phyloP scores from a whole-genome alignment of 1,140 invertebrate species.

The Drosophila littoralis region DNA sequence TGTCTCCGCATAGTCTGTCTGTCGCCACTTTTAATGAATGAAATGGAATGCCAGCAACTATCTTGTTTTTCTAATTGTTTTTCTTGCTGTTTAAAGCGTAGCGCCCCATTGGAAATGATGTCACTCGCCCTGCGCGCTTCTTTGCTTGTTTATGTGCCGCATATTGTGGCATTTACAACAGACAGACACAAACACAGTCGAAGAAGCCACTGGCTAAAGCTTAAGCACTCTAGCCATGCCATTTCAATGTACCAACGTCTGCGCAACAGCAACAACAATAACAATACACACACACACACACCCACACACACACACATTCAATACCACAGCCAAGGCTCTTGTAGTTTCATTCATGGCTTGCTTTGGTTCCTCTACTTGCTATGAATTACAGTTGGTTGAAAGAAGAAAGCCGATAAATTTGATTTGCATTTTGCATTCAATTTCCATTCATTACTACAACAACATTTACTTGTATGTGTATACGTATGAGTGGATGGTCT shows the following conservation, averaged over 20 bases:
- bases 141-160: constrained; percentile 42
- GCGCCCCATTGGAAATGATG: constrained; percentile 70
- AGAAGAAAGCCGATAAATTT: constrained; percentile 13
- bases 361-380: constrained; percentile 33
- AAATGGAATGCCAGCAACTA: constrained; percentile 64
- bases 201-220: constrained; percentile 14
- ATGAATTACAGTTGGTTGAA: constrained; percentile 35
- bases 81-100: constrained; percentile 52
- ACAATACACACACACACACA: constrained; percentile 20
- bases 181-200: not conserved
- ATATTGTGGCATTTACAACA: constrained; percentile 35
- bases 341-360: constrained; percentile 76
- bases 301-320: constrained; percentile 20
- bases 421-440: constrained; percentile 15
- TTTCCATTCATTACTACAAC: constrained; percentile 20
- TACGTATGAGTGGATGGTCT: not conserved
- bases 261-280: constrained; percentile 21
- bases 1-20: constrained; percentile 64
- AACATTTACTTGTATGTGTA: not conserved
- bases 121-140: constrained; percentile 46
- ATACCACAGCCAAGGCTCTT: constrained; percentile 51
- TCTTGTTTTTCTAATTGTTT: constrained; percentile 65
- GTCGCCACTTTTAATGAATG: constrained; percentile 80
- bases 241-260: constrained; percentile 40
- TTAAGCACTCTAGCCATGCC: constrained; percentile 35